These are phyloP conservation scores for Venturia canescens DNA, from an alignment of 1,140 invertebrate species.

Conservation along the genomic window DNA sequence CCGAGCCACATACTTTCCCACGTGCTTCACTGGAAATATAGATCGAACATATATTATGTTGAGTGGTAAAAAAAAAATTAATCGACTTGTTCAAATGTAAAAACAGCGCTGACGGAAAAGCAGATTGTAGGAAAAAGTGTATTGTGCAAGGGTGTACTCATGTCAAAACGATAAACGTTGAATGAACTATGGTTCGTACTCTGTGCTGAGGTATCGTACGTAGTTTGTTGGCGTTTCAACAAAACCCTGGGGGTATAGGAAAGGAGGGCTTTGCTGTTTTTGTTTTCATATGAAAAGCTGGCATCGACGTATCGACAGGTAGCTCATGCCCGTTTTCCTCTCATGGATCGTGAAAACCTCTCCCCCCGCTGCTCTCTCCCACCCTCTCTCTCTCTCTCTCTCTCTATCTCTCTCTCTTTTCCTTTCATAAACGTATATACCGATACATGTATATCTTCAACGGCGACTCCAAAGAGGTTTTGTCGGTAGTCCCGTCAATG, in stretches of 20 bases:
- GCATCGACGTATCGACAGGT: constrained; percentile 40
- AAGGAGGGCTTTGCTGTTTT: background rate
- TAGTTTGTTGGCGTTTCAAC: constrained; percentile 1
- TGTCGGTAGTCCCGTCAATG: constrained; percentile 26
- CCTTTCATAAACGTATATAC: too few relatives aligned
- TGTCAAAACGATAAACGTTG: constrained; percentile 19
- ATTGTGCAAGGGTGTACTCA: background rate
- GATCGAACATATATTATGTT: background rate
- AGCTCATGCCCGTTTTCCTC: constrained; percentile 21
- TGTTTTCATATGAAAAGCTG: constrained; percentile 27
- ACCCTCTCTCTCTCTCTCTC: background rate
- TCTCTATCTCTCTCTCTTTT: background rate
- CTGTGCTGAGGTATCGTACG: background rate
- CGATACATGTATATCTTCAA: background rate
- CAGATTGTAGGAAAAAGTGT: constrained; percentile 1
- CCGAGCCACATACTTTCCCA: too few relatives aligned
- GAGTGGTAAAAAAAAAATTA: background rate
- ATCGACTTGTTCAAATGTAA: background rate
- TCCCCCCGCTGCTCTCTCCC: background rate
- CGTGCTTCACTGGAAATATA: background rate
- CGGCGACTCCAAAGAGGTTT: constrained; percentile 8
- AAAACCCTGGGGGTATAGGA: constrained; percentile 13
- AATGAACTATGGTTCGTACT: background rate
- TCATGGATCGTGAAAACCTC: constrained; percentile 1
- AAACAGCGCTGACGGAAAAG: background rate